phyloP scores from a whole-genome alignment of 2,888 invertebrate genomes.

The Ligdia adustata region DNA sequence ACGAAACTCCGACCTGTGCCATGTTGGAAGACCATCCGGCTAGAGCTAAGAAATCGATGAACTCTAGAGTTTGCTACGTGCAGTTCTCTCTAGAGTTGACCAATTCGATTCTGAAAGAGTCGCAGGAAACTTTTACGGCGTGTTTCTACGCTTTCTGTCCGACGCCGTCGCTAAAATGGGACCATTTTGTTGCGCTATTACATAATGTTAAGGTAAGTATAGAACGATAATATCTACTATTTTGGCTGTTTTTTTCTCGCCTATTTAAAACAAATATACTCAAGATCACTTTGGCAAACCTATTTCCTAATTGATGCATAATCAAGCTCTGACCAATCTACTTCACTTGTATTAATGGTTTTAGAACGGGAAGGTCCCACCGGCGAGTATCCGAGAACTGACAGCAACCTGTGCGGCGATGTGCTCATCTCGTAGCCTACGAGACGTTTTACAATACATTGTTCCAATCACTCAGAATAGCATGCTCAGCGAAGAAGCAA shows the following conservation, averaged over 20 bases:
- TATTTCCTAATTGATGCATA: too few species aligned
- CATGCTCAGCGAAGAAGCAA: constrained; percentile 46
- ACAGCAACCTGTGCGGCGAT: constrained; percentile 92
- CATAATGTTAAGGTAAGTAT: constrained; percentile 85
- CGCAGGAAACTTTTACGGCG: constrained; percentile 94
- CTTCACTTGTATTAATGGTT: constrained; percentile 3
- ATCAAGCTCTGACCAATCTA: too few species aligned
- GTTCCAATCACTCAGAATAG: constrained; percentile 67
- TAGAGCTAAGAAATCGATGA: constrained; percentile 68
- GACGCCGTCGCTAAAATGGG: constrained; percentile 96
- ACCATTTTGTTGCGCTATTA: constrained; percentile 93
- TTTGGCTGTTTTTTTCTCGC: too few species aligned
- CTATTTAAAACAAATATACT: too few species aligned
- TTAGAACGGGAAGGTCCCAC: constrained; percentile 66
- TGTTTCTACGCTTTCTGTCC: constrained; percentile 99
- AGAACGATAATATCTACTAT: too few species aligned
- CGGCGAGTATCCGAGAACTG: constrained; percentile 59
- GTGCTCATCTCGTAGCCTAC: constrained; percentile 84
- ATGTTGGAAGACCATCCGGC: constrained; percentile 55
- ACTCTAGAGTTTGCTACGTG: constrained; percentile 64
- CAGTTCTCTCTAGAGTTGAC: constrained; percentile 85
- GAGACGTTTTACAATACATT: constrained; percentile 70
- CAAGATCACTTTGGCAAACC: too few species aligned
- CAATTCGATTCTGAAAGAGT: constrained; percentile 92
- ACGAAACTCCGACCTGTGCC: constrained; percentile 76